These are phyloP conservation scores for Asteroscopus sphinx DNA, from an alignment of 2,888 invertebrate species.

Conservation along the genomic window DNA sequence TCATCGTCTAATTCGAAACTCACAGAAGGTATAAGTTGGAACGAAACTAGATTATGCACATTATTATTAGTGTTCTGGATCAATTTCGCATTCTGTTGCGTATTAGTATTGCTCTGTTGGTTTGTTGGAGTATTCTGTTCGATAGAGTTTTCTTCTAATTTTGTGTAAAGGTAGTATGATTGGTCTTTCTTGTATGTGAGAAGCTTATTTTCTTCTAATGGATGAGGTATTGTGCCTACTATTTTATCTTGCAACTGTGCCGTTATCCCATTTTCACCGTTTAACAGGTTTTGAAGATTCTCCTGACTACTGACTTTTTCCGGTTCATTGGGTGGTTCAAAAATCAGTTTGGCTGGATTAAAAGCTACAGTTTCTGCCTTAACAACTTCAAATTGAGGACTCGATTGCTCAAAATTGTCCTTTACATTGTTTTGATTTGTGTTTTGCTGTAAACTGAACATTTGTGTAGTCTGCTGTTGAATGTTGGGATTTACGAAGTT, in stretches of 20 bases:
- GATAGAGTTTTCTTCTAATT: constrained; percentile 67
- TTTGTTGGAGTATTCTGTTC: constrained; percentile 56
- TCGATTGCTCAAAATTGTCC: constrained; percentile 38
- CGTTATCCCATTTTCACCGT: constrained; percentile 76
- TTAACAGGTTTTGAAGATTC: constrained; percentile 69
- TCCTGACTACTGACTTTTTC: constrained; percentile 70
- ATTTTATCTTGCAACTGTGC: constrained; percentile 83
- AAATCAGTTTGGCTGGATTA: constrained; percentile 69
- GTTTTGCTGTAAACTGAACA: constrained; percentile 52
- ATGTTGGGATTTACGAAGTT: constrained; percentile 58
- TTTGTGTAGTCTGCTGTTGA: constrained; percentile 57
- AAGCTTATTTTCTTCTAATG: constrained; percentile 76
- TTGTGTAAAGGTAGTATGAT: constrained; percentile 80
- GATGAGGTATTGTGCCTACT: constrained; percentile 81
- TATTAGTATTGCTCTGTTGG: constrained; percentile 44
- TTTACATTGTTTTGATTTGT: constrained; percentile 37
- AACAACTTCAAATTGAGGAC: constrained; percentile 70
- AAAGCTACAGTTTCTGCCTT: constrained; percentile 70
- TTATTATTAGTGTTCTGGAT: constrained; percentile 16
- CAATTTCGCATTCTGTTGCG: constrained; percentile 41
- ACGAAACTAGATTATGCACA: constrained; percentile 62
- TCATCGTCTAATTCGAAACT: constrained; percentile 79
- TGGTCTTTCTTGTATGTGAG: constrained; percentile 83
- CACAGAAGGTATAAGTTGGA: constrained; percentile 80
- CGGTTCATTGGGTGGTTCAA: constrained; percentile 63